Evolutionary conservation across 2,888 invertebrate species (phyloP).

Genomic region (Pollenia labialis): DNA sequence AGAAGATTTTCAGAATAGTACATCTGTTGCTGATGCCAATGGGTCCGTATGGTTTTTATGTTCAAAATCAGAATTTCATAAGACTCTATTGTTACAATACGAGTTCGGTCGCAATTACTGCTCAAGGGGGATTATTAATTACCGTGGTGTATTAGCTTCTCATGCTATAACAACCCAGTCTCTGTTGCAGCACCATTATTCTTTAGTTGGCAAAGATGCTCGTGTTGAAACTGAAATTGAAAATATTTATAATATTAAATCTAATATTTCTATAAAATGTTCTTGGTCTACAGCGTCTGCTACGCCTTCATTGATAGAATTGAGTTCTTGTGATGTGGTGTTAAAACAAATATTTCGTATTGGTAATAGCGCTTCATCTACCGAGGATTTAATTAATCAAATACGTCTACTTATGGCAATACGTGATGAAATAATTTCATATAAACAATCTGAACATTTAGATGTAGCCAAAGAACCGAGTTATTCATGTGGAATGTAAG

Average conservation of each 20-base stretch:
- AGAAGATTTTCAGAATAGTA: constrained; percentile 77
- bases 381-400: constrained; percentile 81
- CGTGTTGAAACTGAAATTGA: constrained; percentile 78
- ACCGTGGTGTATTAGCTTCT: constrained; percentile 77
- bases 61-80: constrained; percentile 86
- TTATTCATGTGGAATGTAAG: constrained; percentile 80
- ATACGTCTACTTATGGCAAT: constrained; percentile 80
- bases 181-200: constrained; percentile 77
- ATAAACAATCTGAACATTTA: constrained; percentile 75
- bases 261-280: constrained; percentile 79
- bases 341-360: constrained; percentile 80
- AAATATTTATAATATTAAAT: constrained; percentile 80
- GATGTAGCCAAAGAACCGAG: constrained; percentile 75
- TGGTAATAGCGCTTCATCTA: constrained; percentile 76
- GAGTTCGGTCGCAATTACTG: constrained; percentile 77
- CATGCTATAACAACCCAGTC: constrained; percentile 75
- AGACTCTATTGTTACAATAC: constrained; percentile 81
- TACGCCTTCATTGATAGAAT: constrained; percentile 78
- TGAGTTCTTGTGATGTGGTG: constrained; percentile 79
- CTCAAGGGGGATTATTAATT: constrained; percentile 80
- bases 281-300: constrained; percentile 78
- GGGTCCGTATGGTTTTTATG: constrained; percentile 87
- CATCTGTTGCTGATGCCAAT: constrained; percentile 41
- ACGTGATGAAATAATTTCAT: constrained; percentile 82
- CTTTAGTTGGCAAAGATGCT: constrained; percentile 63